phyloP scores from a whole-genome alignment of 2,888 invertebrate species.

The Polietes domitor region DNA sequence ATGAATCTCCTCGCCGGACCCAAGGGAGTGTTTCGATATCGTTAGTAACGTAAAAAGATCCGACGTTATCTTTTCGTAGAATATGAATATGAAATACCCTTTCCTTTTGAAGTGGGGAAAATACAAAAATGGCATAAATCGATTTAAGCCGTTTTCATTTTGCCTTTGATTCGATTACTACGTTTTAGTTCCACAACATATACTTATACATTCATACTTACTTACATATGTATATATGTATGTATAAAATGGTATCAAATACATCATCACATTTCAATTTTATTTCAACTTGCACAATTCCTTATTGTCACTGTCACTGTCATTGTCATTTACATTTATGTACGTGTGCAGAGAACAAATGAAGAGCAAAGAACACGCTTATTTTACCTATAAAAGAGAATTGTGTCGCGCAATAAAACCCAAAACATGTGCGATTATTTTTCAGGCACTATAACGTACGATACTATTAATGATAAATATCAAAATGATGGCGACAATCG shows the following conservation, averaged over 20 bases:
- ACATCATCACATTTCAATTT: slow-evolving; percentile 11
- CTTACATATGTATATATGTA: not conserved
- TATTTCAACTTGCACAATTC: slow-evolving; percentile 24
- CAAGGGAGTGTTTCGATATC: too few relatives aligned
- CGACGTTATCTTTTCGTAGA: too few relatives aligned
- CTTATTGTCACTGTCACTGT: slow-evolving; percentile 42
- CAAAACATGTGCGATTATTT: slow-evolving; percentile 68
- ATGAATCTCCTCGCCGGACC: too few relatives aligned
- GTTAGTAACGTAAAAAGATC: too few relatives aligned
- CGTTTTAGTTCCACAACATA: too few relatives aligned
- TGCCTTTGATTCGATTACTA: too few relatives aligned
- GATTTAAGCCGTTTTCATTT: too few relatives aligned
- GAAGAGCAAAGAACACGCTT: slow-evolving; percentile 2
- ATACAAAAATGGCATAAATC: too few relatives aligned
- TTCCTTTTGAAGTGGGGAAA: too few relatives aligned
- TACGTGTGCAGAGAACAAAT: slow-evolving; percentile 14
- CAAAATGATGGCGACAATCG: slow-evolving; percentile 58
- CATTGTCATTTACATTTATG: slow-evolving; percentile 1
- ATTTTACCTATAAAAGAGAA: slow-evolving; percentile 23
- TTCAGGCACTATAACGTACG: slow-evolving; percentile 66
- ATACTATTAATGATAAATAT: slow-evolving; percentile 49
- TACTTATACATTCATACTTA: not conserved
- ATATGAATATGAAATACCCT: too few relatives aligned
- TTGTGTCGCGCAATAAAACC: slow-evolving; percentile 48
- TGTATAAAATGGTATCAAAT: not conserved